Percentiles rank a stretch among this genome's conserved stretches.
These are phyloP conservation scores for Cochlearius cochlearius DNA, from an alignment of 2,113 vertebrate species.

Conservation along the genomic window DNA sequence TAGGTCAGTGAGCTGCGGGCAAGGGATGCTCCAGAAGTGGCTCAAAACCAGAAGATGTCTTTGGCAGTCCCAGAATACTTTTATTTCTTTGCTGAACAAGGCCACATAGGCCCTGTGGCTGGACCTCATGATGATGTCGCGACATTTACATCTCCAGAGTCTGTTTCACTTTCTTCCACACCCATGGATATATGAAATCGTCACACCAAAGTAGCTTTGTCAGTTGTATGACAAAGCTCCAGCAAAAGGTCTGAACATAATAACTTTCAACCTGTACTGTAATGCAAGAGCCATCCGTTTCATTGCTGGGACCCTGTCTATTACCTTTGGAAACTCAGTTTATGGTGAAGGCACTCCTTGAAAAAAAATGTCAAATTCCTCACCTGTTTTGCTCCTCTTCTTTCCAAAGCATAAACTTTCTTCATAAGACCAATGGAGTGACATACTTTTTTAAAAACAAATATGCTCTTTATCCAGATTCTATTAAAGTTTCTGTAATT, in stretches of 20 bases:
- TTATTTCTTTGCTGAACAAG: not conserved
- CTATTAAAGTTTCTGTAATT: not conserved
- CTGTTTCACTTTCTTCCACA: not conserved
- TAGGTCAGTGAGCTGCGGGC: not conserved
- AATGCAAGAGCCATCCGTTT: not conserved
- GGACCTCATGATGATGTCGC: not conserved
- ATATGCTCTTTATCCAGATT: not conserved
- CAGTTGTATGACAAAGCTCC: not conserved
- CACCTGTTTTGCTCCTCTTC: not conserved
- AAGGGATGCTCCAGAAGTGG: not conserved
- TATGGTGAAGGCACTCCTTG: not conserved
- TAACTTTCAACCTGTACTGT: not conserved
- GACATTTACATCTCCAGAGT: not conserved
- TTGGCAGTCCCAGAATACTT: not conserved
- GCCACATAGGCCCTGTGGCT: not conserved
- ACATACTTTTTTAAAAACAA: not conserved
- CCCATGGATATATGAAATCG: not conserved
- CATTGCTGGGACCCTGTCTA: not conserved
- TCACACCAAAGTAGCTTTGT: not conserved
- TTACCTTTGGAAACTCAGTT: not conserved
- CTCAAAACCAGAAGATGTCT: not conserved
- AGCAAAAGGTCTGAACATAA: not conserved
- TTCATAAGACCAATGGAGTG: not conserved
- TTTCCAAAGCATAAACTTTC: not conserved
- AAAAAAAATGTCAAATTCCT: not conserved